These are phyloP conservation scores for Meloidogyne floridensis DNA, from an alignment of 1,140 invertebrate genomes.

Conservation along the genomic window DNA sequence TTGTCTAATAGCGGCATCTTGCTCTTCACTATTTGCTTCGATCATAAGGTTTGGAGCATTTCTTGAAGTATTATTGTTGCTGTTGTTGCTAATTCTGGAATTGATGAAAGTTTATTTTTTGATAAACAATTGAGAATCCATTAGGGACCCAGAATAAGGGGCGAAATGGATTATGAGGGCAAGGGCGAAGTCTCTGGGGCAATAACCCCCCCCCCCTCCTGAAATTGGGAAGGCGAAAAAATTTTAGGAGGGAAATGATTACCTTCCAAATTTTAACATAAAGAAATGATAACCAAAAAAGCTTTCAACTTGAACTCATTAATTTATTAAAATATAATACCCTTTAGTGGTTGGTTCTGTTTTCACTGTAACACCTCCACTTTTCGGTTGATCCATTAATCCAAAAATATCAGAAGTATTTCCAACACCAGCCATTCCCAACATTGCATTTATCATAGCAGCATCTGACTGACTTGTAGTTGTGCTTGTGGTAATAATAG, in stretches of 20 bases:
- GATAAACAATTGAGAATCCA: too few species aligned
- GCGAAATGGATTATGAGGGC: too few species aligned
- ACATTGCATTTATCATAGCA: neutral
- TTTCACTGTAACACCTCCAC: neutral
- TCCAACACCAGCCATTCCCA: neutral
- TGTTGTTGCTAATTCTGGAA: neutral
- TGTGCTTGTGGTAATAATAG: neutral
- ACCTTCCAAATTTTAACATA: too few species aligned
- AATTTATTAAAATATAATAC: neutral
- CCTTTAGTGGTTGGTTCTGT: neutral
- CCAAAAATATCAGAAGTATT: conserved; percentile 9
- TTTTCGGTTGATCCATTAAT: neutral
- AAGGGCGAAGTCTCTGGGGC: too few species aligned
- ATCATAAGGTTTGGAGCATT: conserved; percentile 9
- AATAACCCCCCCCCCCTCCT: too few species aligned
- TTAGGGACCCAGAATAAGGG: too few species aligned
- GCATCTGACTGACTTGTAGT: neutral
- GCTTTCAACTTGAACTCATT: too few species aligned
- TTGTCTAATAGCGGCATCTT: conserved; percentile 25
- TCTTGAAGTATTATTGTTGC: neutral
- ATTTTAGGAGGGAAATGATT: too few species aligned
- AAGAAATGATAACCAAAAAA: too few species aligned
- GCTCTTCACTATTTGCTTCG: conserved; percentile 14
- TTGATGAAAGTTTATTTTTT: neutral
- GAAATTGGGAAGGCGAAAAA: too few species aligned